These are phyloP conservation scores for Latrodectus hesperus DNA, from an alignment of 2,888 invertebrate genomes.

Conservation along the genomic window DNA sequence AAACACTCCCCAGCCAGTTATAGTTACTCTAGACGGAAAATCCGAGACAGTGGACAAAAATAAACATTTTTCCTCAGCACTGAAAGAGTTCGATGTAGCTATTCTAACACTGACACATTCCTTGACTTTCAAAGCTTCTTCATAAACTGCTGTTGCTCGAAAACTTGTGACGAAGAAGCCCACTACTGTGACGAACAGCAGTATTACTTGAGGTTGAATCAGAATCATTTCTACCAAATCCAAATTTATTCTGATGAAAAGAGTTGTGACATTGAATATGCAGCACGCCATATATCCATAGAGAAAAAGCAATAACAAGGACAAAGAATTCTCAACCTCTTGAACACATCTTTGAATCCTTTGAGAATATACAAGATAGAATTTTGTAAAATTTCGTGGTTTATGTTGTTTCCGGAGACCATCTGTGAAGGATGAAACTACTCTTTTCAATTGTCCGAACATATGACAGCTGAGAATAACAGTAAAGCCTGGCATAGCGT, in stretches of 20 bases:
- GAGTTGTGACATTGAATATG: constrained; percentile 39
- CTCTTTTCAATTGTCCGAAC: constrained; percentile 28
- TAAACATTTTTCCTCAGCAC: constrained; percentile 4
- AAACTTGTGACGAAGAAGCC: constrained; percentile 36
- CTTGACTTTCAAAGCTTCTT: constrained; percentile 26
- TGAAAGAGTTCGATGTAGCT: neutral
- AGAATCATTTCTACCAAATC: neutral
- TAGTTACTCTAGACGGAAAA: constrained; percentile 27
- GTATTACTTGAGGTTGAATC: constrained; percentile 6
- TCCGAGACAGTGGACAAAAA: constrained; percentile 20
- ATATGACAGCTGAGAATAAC: constrained; percentile 41
- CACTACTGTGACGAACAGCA: neutral
- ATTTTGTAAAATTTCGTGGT: neutral
- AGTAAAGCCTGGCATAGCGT: constrained; percentile 41
- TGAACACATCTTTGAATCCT: constrained; percentile 20
- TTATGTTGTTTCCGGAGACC: constrained; percentile 28
- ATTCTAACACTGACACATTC: constrained; percentile 7
- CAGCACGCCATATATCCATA: constrained; percentile 51
- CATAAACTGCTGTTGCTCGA: constrained; percentile 38
- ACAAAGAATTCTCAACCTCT: constrained; percentile 30
- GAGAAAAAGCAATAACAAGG: constrained; percentile 14
- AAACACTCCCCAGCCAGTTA: constrained; percentile 49
- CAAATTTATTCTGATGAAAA: constrained; percentile 30
- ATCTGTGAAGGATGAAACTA: constrained; percentile 21
- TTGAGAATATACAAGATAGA: constrained; percentile 20